phyloP scores from a whole-genome alignment of 2,797 vertebrate species.

The Garrulus glandarius region DNA sequence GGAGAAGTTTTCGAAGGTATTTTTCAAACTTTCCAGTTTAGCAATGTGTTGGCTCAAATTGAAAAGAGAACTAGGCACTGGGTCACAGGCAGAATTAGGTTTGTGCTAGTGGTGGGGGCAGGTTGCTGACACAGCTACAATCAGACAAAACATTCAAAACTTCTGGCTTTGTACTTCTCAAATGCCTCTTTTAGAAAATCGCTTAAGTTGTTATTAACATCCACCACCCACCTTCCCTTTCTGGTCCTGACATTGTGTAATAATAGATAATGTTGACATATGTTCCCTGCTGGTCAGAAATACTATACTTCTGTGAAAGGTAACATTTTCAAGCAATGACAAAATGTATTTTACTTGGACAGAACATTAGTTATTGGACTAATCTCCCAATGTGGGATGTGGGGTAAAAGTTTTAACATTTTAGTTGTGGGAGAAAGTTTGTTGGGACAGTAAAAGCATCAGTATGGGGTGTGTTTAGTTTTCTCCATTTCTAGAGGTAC shows the following conservation, averaged over 20 bases:
- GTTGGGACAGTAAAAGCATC: constrained; percentile 80
- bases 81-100: constrained; percentile 80
- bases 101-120: constrained; percentile 76
- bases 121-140: constrained; percentile 88
- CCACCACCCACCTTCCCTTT: constrained; percentile 86
- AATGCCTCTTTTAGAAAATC: constrained; percentile 84
- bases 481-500: constrained; percentile 77
- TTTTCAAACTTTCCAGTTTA: constrained; percentile 82
- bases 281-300: constrained; percentile 91
- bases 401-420: constrained; percentile 82
- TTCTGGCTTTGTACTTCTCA: constrained; percentile 87
- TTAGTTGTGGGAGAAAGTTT: constrained; percentile 83
- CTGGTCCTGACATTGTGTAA: constrained; percentile 86
- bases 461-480: constrained; percentile 79
- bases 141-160: constrained; percentile 83
- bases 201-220: constrained; percentile 84
- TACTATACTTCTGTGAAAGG: constrained; percentile 92
- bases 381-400: constrained; percentile 85
- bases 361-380: constrained; percentile 83
- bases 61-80: constrained; percentile 83
- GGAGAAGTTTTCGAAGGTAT: constrained; percentile 79
- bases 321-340: constrained; percentile 94
- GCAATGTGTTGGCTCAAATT: constrained; percentile 78
- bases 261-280: constrained; percentile 93
- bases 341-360: constrained; percentile 96